Evolutionary conservation across 1,140 invertebrate genomes (phyloP), one percentile per base, ranked within the genome.

Genomic region (Potamilus streckersoni): DNA sequence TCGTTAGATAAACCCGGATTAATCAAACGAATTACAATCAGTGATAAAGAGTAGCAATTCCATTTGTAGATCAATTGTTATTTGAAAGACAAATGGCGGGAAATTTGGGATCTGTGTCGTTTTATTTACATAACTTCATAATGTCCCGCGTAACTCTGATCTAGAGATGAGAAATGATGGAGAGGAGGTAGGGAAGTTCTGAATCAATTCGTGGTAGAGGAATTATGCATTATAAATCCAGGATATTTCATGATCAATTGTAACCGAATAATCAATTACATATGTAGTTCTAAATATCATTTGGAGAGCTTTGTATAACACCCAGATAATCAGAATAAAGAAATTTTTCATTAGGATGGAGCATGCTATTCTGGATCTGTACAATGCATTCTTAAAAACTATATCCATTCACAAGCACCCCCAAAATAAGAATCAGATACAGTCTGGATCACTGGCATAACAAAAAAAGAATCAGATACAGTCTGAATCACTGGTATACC

Each of bases 301-400:
- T 19, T 74, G 19, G 58, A 23, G 66, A 12, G 2, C 20, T 61
- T 23, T 56, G 17, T 38, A 20, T 58, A 59, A 2, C 31, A 3
- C 31, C 64, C 63, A 27, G 56, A 69, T 73, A 59, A 49, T 57
- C n/a, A 38, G 6, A 61, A 0, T 23, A 23, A 55, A 49, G 11
- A 49, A 31, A 69, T 65, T 64, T 56, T 80, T 20, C 82, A 82
- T 16, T 49, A 80, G 15, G 80, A 77, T 55, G 76, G 81, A 11
- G 38, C 73, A 23, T 23, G 23, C 23, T 23, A 23, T 23, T 23
- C 23, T 23, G 23, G 23, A 23, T 23, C 23, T 23, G 23, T 23
- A 23, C 23, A 23, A 23, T 23, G 23, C 23, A 23, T 23, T 23
- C 23, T 23, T 23, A 23, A 23, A 23, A 23, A 23, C 23, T 23